phyloP scores from a whole-genome alignment of 2,888 invertebrate species.

The Monochamus alternatus region DNA sequence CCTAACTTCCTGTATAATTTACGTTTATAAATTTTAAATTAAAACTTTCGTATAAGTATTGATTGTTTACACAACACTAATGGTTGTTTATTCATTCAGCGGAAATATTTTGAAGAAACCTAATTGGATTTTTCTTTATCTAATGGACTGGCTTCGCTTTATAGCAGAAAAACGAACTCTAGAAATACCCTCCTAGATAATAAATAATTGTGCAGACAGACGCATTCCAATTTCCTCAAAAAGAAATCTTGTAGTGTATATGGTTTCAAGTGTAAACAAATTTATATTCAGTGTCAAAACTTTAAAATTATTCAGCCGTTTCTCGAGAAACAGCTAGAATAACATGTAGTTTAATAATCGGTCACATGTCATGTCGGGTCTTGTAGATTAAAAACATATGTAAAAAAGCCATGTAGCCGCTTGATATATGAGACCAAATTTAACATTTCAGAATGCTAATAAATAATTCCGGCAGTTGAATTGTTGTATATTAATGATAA shows the following conservation, averaged over 20 bases:
- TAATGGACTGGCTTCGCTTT: background rate
- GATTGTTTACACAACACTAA: background rate
- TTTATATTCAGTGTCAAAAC: constrained; percentile 44
- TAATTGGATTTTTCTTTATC: background rate
- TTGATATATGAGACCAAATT: constrained; percentile 48
- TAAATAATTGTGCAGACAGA: constrained; percentile 15
- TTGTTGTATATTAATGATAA: constrained; percentile 40
- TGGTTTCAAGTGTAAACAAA: constrained; percentile 42
- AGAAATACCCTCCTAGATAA: constrained; percentile 4
- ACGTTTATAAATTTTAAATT: too few relatives aligned
- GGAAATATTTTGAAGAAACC: background rate
- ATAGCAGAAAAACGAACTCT: background rate
- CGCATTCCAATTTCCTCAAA: constrained; percentile 13
- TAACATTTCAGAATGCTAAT: constrained; percentile 44
- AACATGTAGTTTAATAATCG: constrained; percentile 43
- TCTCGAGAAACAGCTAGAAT: constrained; percentile 38
- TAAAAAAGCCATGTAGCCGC: constrained; percentile 42
- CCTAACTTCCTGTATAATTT: too few relatives aligned
- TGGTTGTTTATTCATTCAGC: background rate
- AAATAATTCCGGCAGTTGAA: constrained; percentile 40
- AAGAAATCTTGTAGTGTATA: constrained; percentile 19
- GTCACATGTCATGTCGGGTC: constrained; percentile 36
- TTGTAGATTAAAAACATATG: constrained; percentile 49
- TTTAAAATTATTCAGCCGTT: constrained; percentile 42
- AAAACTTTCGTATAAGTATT: too few relatives aligned